A percentile compares a stretch with the other conserved stretches of the same genome.
Evolutionary conservation across 2,888 invertebrate species (phyloP).

Genomic region (Parnassius smintheus): DNA sequence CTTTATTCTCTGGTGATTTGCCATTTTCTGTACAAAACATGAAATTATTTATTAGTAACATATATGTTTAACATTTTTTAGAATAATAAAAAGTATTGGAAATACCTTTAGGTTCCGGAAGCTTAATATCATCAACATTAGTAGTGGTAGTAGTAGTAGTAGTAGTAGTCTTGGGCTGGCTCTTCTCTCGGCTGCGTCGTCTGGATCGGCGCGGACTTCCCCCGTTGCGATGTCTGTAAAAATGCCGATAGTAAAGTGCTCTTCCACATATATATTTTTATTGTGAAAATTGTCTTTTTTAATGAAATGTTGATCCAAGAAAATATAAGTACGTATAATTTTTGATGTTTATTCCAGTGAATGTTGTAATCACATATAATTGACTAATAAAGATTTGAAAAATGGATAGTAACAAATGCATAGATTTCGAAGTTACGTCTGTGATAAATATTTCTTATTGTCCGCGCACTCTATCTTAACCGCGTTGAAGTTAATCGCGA

Average conservation of each 20-base stretch:
- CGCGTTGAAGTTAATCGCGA: no score
- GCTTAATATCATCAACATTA: constrained; percentile 59
- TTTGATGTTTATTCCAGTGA: no score
- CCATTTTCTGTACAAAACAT: constrained; percentile 58
- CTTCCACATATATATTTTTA: no score
- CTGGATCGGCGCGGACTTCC: constrained; percentile 69
- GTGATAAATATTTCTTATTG: no score
- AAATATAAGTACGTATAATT: no score
- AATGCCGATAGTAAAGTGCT: not conserved
- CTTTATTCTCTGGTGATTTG: constrained; percentile 70
- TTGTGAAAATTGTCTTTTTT: no score
- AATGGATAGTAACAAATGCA: no score
- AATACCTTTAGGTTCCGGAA: constrained; percentile 64
- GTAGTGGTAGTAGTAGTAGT: constrained; percentile 53
- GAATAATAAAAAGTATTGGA: constrained; percentile 1
- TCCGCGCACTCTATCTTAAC: no score
- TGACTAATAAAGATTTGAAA: no score
- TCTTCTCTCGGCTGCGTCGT: constrained; percentile 58
- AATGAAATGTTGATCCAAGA: no score
- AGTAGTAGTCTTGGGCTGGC: constrained; percentile 49
- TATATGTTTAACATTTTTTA: not conserved
- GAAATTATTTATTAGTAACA: not conserved
- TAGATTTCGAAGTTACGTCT: no score
- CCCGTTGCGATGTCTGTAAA: constrained; percentile 65
- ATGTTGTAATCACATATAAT: no score